phyloP scores from a whole-genome alignment of 1,140 invertebrate genomes.

The Sarcophaga bullata region DNA sequence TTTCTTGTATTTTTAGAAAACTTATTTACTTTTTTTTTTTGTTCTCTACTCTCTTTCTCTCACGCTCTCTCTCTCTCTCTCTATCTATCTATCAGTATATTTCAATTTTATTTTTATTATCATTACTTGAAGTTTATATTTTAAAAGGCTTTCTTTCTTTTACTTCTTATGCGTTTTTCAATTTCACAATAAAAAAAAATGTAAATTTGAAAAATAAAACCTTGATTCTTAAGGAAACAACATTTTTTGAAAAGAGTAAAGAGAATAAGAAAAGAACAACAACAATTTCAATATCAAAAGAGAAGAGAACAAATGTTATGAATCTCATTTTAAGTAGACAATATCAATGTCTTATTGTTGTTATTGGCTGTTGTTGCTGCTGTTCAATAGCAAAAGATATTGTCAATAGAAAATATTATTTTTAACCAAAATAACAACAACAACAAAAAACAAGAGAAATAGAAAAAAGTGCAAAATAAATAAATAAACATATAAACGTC shows the following conservation, averaged over 20 bases:
- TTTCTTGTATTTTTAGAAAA: no score
- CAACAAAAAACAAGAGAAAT: background rate
- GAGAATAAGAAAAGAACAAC: background rate
- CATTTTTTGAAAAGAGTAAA: background rate
- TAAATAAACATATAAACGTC: background rate
- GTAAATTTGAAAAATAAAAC: background rate
- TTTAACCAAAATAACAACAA: background rate
- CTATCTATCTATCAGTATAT: no score
- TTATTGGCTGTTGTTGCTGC: background rate
- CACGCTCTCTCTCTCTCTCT: no score
- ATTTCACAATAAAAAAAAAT: background rate
- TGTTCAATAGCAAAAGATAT: background rate
- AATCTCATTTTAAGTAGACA: conserved; percentile 1
- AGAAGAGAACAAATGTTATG: background rate
- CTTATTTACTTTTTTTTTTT: no score
- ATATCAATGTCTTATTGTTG: background rate
- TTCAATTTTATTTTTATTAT: no score
- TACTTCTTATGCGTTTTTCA: background rate
- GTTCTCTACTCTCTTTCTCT: no score
- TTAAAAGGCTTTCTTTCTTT: background rate
- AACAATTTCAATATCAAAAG: background rate
- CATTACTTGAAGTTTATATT: background rate
- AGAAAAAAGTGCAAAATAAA: background rate
- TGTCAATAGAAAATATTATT: background rate
- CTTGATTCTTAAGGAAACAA: no score